These are phyloP conservation scores for Iguana delicatissima DNA, from an alignment of 2,797 vertebrate species.

Conservation along the genomic window DNA sequence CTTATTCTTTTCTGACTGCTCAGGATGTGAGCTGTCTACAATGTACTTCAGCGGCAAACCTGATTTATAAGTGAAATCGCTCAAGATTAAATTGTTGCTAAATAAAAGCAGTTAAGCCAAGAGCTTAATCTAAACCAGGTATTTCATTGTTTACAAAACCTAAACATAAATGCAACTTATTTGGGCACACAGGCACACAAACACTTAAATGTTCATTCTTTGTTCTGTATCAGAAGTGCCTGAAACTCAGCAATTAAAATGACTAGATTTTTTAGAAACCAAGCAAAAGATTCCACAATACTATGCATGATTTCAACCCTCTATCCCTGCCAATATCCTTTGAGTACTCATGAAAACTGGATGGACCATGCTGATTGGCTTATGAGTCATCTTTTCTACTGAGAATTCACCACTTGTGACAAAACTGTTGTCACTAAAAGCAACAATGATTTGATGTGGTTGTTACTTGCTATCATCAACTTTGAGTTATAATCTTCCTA, in stretches of 20 bases:
- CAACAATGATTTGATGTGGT: no score
- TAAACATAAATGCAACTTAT: conserved; percentile 52
- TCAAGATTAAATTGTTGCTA: conserved; percentile 51
- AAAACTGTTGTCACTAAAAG: background rate
- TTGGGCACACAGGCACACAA: background rate
- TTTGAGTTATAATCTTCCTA: no score
- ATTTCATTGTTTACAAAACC: conserved; percentile 58
- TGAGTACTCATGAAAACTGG: no score
- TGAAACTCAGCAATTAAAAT: conserved; percentile 52
- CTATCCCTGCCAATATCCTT: no score
- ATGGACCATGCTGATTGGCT: background rate
- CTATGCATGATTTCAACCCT: background rate
- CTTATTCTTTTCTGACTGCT: conserved; percentile 31
- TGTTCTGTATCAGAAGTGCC: conserved; percentile 11
- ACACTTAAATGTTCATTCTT: conserved; percentile 2
- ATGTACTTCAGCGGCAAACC: conserved; percentile 42
- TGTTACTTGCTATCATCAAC: no score
- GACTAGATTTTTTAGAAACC: conserved; percentile 7
- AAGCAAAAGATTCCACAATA: background rate
- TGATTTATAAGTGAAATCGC: conserved; percentile 59
- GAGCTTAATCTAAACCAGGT: conserved; percentile 41
- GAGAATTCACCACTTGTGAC: background rate
- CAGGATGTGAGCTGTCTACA: conserved; percentile 39
- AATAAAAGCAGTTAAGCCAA: conserved; percentile 59
- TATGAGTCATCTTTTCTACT: background rate